phyloP scores from a whole-genome alignment of 1,140 invertebrate species.

The Hyles euphorbiae region DNA sequence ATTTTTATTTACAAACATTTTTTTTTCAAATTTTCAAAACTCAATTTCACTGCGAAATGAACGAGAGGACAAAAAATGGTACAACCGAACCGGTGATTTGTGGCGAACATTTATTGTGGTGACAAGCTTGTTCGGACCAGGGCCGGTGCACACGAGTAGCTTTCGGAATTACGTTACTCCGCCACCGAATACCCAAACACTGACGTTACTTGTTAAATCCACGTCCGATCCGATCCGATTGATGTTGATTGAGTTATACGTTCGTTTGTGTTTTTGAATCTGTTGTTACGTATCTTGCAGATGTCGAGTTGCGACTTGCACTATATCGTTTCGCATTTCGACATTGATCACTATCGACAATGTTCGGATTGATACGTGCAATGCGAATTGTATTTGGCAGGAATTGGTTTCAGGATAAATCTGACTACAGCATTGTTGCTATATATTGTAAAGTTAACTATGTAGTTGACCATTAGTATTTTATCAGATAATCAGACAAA shows the following conservation, averaged over 20 bases:
- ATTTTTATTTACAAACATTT: constrained; percentile 30
- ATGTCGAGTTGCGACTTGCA: no score
- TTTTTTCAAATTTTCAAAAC: constrained; percentile 50
- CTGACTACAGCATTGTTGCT: no score
- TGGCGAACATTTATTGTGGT: constrained; percentile 66
- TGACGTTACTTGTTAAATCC: constrained; percentile 54
- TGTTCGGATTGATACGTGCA: not conserved
- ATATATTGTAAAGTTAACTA: no score
- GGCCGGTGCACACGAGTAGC: constrained; percentile 44
- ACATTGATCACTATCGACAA: not conserved
- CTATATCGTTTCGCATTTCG: no score
- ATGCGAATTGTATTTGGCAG: not conserved
- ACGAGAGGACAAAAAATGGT: constrained; percentile 63
- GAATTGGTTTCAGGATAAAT: constrained; percentile 5
- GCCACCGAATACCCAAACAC: constrained; percentile 33
- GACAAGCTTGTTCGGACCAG: constrained; percentile 53
- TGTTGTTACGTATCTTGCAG: no score
- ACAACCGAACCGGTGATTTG: constrained; percentile 64
- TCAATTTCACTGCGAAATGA: constrained; percentile 64
- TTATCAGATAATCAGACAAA: no score
- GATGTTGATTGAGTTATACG: constrained; percentile 68
- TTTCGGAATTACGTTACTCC: constrained; percentile 34
- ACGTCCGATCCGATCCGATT: constrained; percentile 44
- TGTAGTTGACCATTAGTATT: no score
- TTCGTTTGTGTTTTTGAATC: constrained; percentile 20